phyloP scores from a whole-genome alignment of 2,113 vertebrate genomes.

The Phrynosoma blainvillii region DNA sequence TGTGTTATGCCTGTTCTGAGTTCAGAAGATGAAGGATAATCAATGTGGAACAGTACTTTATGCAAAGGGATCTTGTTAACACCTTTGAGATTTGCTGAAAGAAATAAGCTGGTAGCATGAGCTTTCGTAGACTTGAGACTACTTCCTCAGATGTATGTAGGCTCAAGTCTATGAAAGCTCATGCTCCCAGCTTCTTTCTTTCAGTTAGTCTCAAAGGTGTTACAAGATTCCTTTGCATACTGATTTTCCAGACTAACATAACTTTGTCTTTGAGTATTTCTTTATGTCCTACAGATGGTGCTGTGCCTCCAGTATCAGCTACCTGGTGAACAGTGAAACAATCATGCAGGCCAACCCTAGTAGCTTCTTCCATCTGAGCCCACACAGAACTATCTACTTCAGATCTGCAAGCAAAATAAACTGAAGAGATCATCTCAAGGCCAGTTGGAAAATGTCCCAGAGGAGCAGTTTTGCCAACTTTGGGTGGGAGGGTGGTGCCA shows the following conservation, averaged over 20 bases:
- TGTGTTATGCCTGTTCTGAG: not conserved
- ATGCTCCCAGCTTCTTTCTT: too few relatives aligned
- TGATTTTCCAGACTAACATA: too few relatives aligned
- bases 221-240: too few relatives aligned
- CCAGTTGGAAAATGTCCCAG: not conserved
- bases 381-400: not conserved
- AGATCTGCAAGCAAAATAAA: not conserved
- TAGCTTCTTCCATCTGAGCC: constrained; percentile 27
- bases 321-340: not conserved
- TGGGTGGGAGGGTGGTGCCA: not conserved
- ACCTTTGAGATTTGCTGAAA: too few relatives aligned
- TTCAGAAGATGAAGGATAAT: not conserved
- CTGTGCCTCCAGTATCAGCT: constrained; percentile 46
- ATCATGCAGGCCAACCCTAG: accelerated
- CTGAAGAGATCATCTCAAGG: not conserved
- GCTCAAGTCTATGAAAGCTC: too few relatives aligned
- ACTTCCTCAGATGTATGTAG: too few relatives aligned
- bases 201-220: too few relatives aligned
- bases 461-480: not conserved
- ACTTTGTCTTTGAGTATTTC: not conserved
- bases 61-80: too few relatives aligned
- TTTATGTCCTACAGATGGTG: constrained; percentile 60
- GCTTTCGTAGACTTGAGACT: too few relatives aligned
- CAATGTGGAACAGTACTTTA: too few relatives aligned
- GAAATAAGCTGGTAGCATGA: too few relatives aligned